Base-by-base conservation (phyloP, 2,113 vertebrate genomes). In the Eulemur rufifrons region DNA sequence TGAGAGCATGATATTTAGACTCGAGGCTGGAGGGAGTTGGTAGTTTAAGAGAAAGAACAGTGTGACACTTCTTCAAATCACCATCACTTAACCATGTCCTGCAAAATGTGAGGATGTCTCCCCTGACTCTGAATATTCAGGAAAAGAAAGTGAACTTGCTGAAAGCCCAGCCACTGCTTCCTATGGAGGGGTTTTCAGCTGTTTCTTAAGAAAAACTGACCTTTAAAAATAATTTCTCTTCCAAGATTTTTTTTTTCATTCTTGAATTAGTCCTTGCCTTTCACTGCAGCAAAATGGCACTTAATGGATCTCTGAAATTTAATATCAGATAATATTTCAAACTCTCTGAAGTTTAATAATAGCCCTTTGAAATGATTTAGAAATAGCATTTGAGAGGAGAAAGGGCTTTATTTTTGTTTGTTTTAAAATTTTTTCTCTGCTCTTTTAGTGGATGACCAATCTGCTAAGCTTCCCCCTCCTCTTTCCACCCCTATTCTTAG, bases 341-440 rank as follows among this genome's bases (percentile, higher is more conserved):
- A 96, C 45, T 74, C 97, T 98, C 95, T 94, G 91, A 97, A 98
- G 97, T 98, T 98, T 97, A 98, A 97, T 98, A 98, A 98, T 84
- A 98, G 97, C 86, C 80, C 96, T 97, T 96, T 97, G 97, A 97
- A 97, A 97, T 98, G 92, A 97, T 98, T 98, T 98, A 92, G 96
- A 97, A 98, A 91, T 78, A 86, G 2, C 13, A 97, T 94, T 78
- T 93, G 95, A 98, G 96, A 97, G 86, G 89, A 97, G 88, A 96
- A 93, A 97, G 0, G 6, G 34, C 56, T 96, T 97, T 94, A 94
- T 86, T 97, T 97, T 88, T 91, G 27, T 88, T 95, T 39, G 91
- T 97, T 97, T 98, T 98, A 96, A 96, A 98, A 96, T 59, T 77
- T 96, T 98, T 97, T 87, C 88, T 95, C 96, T 98, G 91, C 92